phyloP scores from a whole-genome alignment of 2,888 invertebrate genomes.

The Eretmocerus hayati region DNA sequence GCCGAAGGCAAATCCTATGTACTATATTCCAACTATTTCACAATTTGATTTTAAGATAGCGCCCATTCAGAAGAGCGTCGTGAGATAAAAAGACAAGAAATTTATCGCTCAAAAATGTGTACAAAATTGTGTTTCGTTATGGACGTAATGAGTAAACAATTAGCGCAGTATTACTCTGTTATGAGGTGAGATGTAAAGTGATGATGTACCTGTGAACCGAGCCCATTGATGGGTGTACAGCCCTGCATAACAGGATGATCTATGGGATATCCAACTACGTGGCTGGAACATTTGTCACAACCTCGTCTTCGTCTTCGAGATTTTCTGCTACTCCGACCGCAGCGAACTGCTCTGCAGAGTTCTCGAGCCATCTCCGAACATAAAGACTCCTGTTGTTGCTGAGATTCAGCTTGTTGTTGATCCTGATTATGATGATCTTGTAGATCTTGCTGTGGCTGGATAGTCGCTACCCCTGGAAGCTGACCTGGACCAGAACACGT shows the following conservation, averaged over 20 bases:
- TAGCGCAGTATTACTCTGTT: too few relatives aligned
- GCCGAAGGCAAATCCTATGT: too few relatives aligned
- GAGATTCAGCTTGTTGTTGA: constrained; percentile 23
- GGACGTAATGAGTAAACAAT: too few relatives aligned
- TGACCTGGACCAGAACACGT: constrained; percentile 38
- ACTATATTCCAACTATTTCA: too few relatives aligned
- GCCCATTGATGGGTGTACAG: constrained; percentile 46
- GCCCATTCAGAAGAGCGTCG: too few relatives aligned
- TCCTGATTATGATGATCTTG: constrained; percentile 25
- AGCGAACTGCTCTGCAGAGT: constrained; percentile 58
- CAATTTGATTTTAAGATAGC: too few relatives aligned
- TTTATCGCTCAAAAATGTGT: too few relatives aligned
- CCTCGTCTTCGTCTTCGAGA: constrained; percentile 61
- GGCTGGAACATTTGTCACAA: constrained; percentile 52
- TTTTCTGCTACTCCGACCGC: constrained; percentile 57
- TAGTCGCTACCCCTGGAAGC: constrained; percentile 26
- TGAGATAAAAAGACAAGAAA: too few relatives aligned
- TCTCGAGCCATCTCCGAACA: constrained; percentile 75
- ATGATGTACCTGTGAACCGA: constrained; percentile 36
- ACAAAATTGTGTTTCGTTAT: too few relatives aligned
- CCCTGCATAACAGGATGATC: constrained; percentile 48
- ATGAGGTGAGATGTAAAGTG: too few relatives aligned
- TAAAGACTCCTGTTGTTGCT: constrained; percentile 56
- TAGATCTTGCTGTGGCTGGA: too few relatives aligned
- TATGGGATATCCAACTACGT: constrained; percentile 48